phyloP scores from a whole-genome alignment of 1,140 invertebrate species.

The Orchesella cincta region DNA sequence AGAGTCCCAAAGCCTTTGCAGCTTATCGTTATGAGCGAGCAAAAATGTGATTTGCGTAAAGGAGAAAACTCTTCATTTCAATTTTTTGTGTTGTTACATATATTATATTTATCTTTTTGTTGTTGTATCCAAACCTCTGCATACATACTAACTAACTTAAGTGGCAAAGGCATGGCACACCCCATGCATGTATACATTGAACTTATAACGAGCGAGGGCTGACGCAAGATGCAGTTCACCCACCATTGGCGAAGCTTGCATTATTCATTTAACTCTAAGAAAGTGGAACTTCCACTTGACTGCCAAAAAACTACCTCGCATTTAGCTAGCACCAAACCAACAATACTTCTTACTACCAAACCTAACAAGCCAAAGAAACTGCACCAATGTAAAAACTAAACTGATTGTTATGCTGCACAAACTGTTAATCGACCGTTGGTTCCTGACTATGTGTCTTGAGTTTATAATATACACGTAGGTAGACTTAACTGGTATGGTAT shows the following conservation, averaged over 20 bases:
- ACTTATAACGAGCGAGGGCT: too few species aligned
- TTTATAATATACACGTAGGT: neutral
- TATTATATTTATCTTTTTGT: neutral
- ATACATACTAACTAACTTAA: neutral
- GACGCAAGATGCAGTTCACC: neutral
- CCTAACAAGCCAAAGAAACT: neutral
- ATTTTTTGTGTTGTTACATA: neutral
- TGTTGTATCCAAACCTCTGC: too few species aligned
- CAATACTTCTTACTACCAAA: neutral
- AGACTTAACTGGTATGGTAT: neutral
- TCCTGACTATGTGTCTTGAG: neutral
- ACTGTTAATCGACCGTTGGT: conserved; percentile 2
- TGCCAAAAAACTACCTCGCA: neutral
- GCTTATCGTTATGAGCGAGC: conserved; percentile 47
- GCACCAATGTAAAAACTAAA: neutral
- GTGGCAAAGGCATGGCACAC: too few species aligned
- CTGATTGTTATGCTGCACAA: conserved; percentile 1
- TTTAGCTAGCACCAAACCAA: neutral
- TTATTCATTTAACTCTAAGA: neutral
- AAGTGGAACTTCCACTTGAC: neutral
- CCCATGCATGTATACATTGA: too few species aligned
- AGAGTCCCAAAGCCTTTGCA: conserved; percentile 36
- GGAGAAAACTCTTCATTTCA: too few species aligned
- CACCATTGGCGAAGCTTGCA: neutral
- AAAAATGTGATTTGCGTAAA: conserved; percentile 30